phyloP scores from a whole-genome alignment of 2,113 vertebrate genomes.

The Erpornis zantholeuca region DNA sequence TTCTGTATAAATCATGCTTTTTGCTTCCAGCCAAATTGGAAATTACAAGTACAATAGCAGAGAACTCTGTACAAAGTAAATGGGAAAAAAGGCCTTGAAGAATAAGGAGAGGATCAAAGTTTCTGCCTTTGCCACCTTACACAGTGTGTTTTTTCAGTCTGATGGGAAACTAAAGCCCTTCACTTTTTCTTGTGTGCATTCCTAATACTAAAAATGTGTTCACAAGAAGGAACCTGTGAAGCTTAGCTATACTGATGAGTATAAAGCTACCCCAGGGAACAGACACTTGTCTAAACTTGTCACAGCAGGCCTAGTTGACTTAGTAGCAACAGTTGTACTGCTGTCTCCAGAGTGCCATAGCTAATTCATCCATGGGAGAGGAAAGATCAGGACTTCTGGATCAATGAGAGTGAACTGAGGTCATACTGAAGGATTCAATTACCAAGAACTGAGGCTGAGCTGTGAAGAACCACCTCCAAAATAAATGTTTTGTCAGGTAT shows the following conservation, averaged over 20 bases:
- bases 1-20: neutral
- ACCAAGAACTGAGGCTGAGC: neutral
- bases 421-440: neutral
- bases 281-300: neutral
- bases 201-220: neutral
- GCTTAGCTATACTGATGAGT: neutral
- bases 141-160: neutral
- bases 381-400: neutral
- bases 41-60: neutral
- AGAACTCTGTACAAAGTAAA: neutral
- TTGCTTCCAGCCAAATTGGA: neutral
- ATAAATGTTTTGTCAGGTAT: neutral
- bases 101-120: neutral
- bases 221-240: neutral
- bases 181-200: neutral
- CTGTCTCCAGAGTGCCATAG: neutral
- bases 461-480: neutral
- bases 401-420: rapidly evolving
- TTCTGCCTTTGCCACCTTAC: neutral
- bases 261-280: neutral
- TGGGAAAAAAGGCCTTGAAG: neutral
- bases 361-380: neutral
- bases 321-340: neutral
- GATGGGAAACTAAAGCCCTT: neutral
- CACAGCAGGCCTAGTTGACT: neutral